phyloP scores from a whole-genome alignment of 23 tunicate species.

The Oikopleura dioica region DNA sequence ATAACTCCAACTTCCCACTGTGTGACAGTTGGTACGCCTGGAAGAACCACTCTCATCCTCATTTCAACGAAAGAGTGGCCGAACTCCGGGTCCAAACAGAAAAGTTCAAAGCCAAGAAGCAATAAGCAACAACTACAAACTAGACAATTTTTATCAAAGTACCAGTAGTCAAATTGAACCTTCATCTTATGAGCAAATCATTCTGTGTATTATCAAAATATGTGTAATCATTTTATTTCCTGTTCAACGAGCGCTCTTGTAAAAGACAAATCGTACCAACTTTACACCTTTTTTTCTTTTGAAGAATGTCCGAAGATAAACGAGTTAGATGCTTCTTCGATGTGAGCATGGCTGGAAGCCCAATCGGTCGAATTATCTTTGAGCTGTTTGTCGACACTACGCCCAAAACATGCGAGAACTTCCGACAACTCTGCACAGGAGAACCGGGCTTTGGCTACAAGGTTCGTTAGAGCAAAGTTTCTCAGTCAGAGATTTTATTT shows the following conservation, averaged over 20 bases:
- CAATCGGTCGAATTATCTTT: background rate
- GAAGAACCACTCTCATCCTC: slow-evolving; percentile 57
- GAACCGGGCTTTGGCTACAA: background rate
- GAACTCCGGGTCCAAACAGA: background rate
- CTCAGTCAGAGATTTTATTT: no score
- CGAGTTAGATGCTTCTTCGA: background rate
- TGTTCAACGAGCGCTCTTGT: no score
- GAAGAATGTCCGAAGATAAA: no score
- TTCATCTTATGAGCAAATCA: no score
- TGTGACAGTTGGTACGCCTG: slow-evolving; percentile 81
- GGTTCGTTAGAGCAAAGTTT: no score
- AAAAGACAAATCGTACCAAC: no score
- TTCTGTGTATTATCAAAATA: no score
- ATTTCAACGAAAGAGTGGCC: slow-evolving; percentile 44
- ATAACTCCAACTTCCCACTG: slow-evolving; percentile 58
- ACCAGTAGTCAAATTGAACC: no score
- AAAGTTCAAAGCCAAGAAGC: background rate
- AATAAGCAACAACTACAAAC: background rate
- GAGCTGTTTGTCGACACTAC: background rate
- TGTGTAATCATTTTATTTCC: no score
- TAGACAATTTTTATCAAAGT: background rate
- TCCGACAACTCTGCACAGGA: background rate
- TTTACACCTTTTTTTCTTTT: no score
- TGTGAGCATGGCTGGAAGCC: background rate
- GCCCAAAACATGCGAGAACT: background rate